A percentile compares a stretch with the other conserved stretches of the same genome.
Conservation (phyloP, 2,797 vertebrate genomes). For the Sphenopsis melanotis region DNA sequence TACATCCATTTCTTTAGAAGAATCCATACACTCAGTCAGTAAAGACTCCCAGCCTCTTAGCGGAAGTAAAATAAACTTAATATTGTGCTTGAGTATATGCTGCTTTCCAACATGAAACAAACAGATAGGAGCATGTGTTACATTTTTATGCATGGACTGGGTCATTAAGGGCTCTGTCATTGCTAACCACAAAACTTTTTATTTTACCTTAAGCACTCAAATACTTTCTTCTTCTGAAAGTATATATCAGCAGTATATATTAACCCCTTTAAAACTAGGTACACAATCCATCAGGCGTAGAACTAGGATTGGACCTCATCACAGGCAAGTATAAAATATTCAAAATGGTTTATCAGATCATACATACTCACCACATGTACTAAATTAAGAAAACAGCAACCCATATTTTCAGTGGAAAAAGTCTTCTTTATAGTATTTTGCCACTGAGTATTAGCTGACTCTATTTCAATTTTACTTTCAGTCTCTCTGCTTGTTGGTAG, state of each 20-base stretch:
- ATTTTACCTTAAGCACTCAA: background rate
- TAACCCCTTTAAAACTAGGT: background rate
- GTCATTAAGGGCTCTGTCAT: background rate
- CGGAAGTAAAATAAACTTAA: background rate
- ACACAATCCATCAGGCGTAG: background rate
- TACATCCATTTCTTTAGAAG: background rate
- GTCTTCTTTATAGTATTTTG: slow-evolving; percentile 77
- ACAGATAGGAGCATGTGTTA: background rate
- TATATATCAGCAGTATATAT: background rate
- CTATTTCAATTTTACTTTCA: slow-evolving; percentile 15
- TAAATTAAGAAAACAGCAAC: slow-evolving; percentile 76
- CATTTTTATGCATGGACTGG: fast-evolving
- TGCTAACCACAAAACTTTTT: background rate
- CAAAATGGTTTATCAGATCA: background rate
- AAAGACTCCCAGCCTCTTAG: background rate
- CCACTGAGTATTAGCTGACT: slow-evolving; percentile 73
- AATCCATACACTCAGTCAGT: background rate
- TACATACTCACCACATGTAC: slow-evolving; percentile 75
- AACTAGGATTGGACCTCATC: background rate
- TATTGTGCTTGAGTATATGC: background rate
- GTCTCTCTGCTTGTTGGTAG: slow-evolving; percentile 26
- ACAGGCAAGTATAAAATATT: background rate
- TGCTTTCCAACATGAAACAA: background rate
- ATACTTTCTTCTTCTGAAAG: background rate
- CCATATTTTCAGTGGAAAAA: slow-evolving; percentile 78